Base-by-base conservation (phyloP, 2,113 vertebrate species). In the Thinocorus orbignyianus region DNA sequence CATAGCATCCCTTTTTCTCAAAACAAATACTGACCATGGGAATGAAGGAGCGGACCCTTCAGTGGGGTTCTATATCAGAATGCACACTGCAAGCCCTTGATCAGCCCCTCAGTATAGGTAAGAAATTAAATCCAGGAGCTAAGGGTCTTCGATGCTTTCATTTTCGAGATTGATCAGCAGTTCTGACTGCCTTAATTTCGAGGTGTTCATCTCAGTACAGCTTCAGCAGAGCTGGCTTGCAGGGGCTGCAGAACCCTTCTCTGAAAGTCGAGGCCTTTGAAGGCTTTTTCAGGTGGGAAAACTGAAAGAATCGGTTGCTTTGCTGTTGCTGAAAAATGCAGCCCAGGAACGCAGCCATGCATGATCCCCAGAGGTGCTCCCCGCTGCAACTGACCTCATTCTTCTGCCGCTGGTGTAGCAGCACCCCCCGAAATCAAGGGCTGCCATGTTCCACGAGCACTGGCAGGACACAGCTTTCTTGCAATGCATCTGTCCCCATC, bases 341-440 rank as follows among this genome's bases (percentile, higher is more conserved):
- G 51, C 71, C 77, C 73, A 94, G 78, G 90, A 94, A 90, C 0
- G 6, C 72, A 91, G 80, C 33, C 1, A 0, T 57, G 79, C 2
- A 0, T 86, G 62, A 46, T 46, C 61, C 79, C 66, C 62, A 57
- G 88, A 51, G 88, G 52, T 2, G 4, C 26, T 48, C 37, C 70
- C 23, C 2, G 2, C 69, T 82, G 86, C 92, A 83, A 57, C 44
- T 11, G 12, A n/a, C 46, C 70, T 74, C 41, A 14, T 28, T 41
- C 39, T 81, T 54, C 66, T 2, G 1, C 70, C 12, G 51, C 83
- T 1, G 2, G 7, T 2, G 2, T 49, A 60, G 78, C 88, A 69
- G 31, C 78, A 15, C n/a, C 33, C 35, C 41, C 39, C 0, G 0
- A 37, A 70, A 78, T 37, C 0, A 0, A 44, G n/a, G n/a, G 55